These are phyloP conservation scores for Ichneumon xanthorius DNA, from an alignment of 2,888 invertebrate genomes.

Conservation along the genomic window DNA sequence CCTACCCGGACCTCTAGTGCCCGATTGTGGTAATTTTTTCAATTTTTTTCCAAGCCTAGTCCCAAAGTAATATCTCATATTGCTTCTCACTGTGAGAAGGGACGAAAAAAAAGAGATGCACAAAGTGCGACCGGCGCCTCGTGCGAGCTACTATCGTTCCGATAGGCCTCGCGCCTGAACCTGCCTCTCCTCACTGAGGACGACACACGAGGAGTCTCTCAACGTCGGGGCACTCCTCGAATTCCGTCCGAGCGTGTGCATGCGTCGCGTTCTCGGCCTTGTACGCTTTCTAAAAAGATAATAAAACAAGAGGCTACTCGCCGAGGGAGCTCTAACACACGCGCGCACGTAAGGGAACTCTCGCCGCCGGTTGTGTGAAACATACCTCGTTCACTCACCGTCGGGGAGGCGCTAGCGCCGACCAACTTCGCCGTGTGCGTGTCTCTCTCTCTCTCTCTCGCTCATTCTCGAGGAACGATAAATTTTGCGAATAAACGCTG, in stretches of 20 bases:
- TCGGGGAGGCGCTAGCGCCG: slow-evolving; percentile 13
- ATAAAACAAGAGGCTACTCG: slow-evolving; percentile 63
- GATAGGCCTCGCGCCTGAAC: slow-evolving; percentile 65
- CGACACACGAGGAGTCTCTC: slow-evolving; percentile 56
- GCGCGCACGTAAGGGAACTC: background rate
- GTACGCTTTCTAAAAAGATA: slow-evolving; percentile 75
- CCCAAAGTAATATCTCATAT: background rate
- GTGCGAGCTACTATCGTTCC: slow-evolving; percentile 63
- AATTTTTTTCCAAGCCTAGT: background rate
- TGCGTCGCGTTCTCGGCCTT: slow-evolving; percentile 63
- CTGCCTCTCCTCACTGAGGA: slow-evolving; percentile 59
- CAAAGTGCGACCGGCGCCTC: slow-evolving; percentile 60
- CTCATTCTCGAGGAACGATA: background rate
- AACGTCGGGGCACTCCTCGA: slow-evolving; percentile 70
- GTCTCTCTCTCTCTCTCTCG: background rate
- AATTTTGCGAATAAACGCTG: slow-evolving; percentile 21
- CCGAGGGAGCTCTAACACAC: slow-evolving; percentile 15
- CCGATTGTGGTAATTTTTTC: background rate
- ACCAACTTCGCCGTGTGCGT: background rate
- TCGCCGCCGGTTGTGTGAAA: background rate
- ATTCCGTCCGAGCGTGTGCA: slow-evolving; percentile 57
- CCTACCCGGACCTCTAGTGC: background rate
- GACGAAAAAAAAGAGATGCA: slow-evolving; percentile 21
- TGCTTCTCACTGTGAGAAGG: background rate
- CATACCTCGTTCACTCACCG: slow-evolving; percentile 2